Evolutionary conservation across 2,888 invertebrate genomes (phyloP), one percentile per base, ranked within the genome.

Genomic region (Campoplex capitator): DNA sequence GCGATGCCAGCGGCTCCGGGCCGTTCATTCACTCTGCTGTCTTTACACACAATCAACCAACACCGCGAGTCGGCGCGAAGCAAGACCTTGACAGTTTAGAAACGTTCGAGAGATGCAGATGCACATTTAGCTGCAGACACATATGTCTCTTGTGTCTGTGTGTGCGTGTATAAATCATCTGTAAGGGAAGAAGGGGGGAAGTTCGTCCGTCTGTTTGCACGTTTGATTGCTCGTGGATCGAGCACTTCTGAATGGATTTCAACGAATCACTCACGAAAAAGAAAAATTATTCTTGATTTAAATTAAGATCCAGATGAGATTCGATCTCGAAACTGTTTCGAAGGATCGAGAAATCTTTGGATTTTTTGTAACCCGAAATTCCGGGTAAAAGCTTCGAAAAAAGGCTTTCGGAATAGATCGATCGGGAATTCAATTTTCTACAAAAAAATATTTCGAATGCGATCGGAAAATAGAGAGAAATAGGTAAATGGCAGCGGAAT

Each of bases 41-140:
- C 42, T 73, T 62, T 48, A 38, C 75, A 58, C 75, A 71, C 76
- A 62, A 83, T 83, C 83, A 51, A 79, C 58, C 45, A 80, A 65
- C 42, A 35, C 70, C 58, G 67, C 73, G 67, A 16, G 77, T 42
- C 42, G 56, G 65, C 65, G 62, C 23, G 51, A 75, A 81, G 67
- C 67, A 75, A 84, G 88, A 89, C 89, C 90, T 91, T 91, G 91
- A 91, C 90, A 88, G 90, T 91, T 90, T 87, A 89, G 90, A 90
- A 86, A 83, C 90, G 89, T 88, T 87, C 90, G 86, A 90, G 56
- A 86, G 86, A 88, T 84, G 88, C 83, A 82, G 81, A 88, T 88
- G 79, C 83, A 86, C 16, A 28, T 58, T 35, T 45, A 28, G 70
- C 28, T 74, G 67, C 77, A 51, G 35, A 74, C 54, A 70, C 48